phyloP scores from a whole-genome alignment of 2,113 vertebrate species.

The Mungos mungo region DNA sequence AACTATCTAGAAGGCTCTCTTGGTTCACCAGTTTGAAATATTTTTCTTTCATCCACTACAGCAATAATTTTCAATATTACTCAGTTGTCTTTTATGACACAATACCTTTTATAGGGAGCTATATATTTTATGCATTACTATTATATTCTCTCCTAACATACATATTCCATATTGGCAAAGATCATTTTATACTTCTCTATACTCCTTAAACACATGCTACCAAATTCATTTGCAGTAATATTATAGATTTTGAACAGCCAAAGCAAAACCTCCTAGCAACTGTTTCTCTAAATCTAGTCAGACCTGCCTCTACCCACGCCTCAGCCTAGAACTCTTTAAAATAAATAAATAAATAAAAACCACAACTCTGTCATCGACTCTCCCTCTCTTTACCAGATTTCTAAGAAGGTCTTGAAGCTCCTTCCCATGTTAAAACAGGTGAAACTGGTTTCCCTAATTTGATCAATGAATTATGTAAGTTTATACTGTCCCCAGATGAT shows the following conservation, averaged over 20 bases:
- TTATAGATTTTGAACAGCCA: background rate
- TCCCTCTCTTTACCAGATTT: background rate
- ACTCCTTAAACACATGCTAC: background rate
- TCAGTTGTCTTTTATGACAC: background rate
- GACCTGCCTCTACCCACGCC: background rate
- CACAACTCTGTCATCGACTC: background rate
- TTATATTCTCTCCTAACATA: background rate
- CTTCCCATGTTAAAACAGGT: background rate
- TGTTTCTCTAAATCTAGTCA: background rate
- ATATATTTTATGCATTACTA: background rate
- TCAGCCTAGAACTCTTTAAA: background rate
- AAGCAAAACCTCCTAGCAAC: background rate
- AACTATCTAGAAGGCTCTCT: background rate
- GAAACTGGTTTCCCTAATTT: background rate
- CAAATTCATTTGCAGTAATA: background rate
- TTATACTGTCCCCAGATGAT: background rate
- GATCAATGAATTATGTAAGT: background rate
- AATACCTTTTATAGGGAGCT: background rate
- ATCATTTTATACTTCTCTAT: background rate
- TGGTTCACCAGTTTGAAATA: background rate
- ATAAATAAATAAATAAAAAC: background rate
- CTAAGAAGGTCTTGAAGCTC: background rate
- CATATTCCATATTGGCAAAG: background rate
- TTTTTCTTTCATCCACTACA: background rate
- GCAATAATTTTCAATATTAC: background rate